A percentile compares a stretch with the other conserved stretches of the same genome.
These are phyloP conservation scores for Actinia tenebrosa DNA, from an alignment of 64 coral and sea anemone genomes.

Conservation along the genomic window DNA sequence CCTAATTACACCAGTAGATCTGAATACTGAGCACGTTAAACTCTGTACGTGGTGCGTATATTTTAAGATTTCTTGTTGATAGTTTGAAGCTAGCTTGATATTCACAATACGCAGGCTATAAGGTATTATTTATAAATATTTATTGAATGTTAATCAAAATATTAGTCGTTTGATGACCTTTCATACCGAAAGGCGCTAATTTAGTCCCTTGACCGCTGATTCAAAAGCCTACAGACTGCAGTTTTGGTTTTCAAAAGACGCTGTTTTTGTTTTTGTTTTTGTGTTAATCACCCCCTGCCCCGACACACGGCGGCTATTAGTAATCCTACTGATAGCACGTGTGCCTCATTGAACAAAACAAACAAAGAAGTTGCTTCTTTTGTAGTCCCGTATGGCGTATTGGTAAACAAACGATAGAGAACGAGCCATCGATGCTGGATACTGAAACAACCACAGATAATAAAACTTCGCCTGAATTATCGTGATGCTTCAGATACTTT, in stretches of 20 bases:
- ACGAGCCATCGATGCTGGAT: not conserved
- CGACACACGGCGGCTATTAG: constrained; percentile 10
- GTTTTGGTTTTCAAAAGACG: not conserved
- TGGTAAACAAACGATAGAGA: not conserved
- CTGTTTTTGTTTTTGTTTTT: not conserved
- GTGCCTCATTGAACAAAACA: constrained; percentile 5
- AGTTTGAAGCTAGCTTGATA: no score
- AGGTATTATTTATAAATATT: no score
- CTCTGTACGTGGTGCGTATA: no score
- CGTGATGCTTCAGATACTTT: no score
- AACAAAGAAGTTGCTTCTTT: not conserved
- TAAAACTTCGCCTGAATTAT: no score
- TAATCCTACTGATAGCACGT: not conserved
- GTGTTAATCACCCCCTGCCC: constrained; percentile 11
- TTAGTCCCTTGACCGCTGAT: not conserved
- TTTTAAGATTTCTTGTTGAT: no score
- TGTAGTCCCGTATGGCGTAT: constrained; percentile 5
- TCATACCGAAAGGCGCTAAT: not conserved
- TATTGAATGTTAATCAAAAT: no score
- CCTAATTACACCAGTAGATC: no score
- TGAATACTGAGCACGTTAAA: no score
- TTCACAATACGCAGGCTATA: no score
- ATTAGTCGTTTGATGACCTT: no score
- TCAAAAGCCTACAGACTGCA: not conserved
- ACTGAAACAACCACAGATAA: not conserved